Conservation (phyloP, 2,113 vertebrate genomes). For the Conger conger region DNA sequence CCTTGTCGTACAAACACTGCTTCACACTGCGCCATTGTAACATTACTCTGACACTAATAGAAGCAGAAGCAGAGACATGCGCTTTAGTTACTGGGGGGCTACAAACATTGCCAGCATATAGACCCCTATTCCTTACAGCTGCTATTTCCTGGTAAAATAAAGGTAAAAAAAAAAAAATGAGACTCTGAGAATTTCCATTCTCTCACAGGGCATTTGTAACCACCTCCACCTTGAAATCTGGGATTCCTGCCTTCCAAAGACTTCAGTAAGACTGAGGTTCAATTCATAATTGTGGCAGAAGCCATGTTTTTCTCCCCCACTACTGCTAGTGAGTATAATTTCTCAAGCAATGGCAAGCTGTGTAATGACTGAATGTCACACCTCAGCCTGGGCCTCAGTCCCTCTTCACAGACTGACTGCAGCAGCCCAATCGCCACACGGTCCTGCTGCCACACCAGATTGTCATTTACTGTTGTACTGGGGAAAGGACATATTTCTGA, state of each 20-base stretch:
- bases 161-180: too few species aligned
- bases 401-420: background rate
- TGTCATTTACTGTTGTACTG: background rate
- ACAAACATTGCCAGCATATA: background rate
- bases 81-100: background rate
- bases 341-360: background rate
- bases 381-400: background rate
- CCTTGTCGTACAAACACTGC: background rate
- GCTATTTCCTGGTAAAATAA: background rate
- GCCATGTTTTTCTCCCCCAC: background rate
- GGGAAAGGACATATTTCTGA: background rate
- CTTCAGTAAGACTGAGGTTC: background rate
- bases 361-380: background rate
- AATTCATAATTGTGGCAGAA: slow-evolving; percentile 1
- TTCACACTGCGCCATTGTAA: background rate
- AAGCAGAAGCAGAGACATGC: background rate
- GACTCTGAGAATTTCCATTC: background rate
- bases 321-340: too few species aligned
- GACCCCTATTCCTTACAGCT: background rate
- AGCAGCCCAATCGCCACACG: background rate
- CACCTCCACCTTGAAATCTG: background rate
- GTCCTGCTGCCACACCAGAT: background rate
- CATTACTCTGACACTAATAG: background rate
- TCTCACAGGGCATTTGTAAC: background rate
- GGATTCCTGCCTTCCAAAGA: background rate